Evolutionary conservation across 2,797 vertebrate species (phyloP).

Genomic region (Ctenosaura bakeri): DNA sequence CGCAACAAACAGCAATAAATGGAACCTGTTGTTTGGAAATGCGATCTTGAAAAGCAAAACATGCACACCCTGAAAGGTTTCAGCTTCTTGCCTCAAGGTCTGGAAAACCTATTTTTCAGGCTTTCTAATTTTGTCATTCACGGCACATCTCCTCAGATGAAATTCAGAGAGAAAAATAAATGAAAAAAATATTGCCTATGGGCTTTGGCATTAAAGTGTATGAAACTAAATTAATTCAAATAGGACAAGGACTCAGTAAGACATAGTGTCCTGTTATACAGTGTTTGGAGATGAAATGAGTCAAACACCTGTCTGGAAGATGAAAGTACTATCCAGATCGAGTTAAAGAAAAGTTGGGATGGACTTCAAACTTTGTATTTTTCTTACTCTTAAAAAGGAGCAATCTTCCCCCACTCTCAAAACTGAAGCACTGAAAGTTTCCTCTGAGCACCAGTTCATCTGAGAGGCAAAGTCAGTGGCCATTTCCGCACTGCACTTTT

Average conservation of each 20-base stretch:
- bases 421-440: too few relatives aligned
- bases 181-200: conserved; percentile 62
- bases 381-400: too few relatives aligned
- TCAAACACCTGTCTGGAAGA: background rate
- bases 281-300: conserved; percentile 28
- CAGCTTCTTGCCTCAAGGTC: conserved; percentile 61
- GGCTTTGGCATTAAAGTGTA: conserved; percentile 57
- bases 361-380: background rate
- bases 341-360: background rate
- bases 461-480: too few relatives aligned
- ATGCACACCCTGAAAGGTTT: conserved; percentile 18
- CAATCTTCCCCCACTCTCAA: too few relatives aligned
- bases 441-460: too few relatives aligned
- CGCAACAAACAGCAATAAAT: conserved; percentile 33
- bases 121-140: conserved; percentile 73
- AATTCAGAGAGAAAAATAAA: conserved; percentile 73
- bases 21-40: conserved; percentile 39
- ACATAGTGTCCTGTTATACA: background rate
- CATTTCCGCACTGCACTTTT: too few relatives aligned
- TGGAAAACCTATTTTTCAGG: conserved; percentile 73
- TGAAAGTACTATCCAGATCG: conserved; percentile 22
- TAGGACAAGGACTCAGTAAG: conserved; percentile 23
- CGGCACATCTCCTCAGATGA: conserved; percentile 72
- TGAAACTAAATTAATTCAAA: conserved; percentile 49
- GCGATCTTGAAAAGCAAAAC: background rate